Evolutionary conservation across 1,140 invertebrate genomes (phyloP).

Genomic region (Aleiodes sp.): DNA sequence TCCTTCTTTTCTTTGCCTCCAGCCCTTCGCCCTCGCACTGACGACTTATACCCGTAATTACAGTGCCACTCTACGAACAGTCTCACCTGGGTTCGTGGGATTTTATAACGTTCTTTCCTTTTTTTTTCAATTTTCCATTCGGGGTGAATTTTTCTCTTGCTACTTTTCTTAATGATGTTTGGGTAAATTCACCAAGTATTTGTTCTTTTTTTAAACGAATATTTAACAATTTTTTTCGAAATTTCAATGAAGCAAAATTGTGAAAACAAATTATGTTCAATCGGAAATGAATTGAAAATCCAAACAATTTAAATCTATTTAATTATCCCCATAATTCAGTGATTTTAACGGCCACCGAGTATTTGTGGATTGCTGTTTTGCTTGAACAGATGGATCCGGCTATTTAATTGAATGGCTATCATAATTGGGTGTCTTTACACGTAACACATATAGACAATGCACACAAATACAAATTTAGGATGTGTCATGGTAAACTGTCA

Average conservation of each 20-base stretch:
- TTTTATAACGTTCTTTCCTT: background rate
- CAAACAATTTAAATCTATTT: no score
- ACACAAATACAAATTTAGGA: constrained; percentile 18
- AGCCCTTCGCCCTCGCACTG: constrained; percentile 24
- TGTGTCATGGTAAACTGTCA: constrained; percentile 1
- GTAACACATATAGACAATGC: background rate
- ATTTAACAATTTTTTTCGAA: no score
- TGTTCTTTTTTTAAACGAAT: no score
- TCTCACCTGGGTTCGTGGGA: background rate
- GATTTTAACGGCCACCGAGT: no score
- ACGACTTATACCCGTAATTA: constrained; percentile 67
- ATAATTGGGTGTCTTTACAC: constrained; percentile 27
- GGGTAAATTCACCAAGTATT: no score
- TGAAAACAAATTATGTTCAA: no score
- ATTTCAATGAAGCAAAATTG: no score
- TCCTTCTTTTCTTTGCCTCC: constrained; percentile 37
- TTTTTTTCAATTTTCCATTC: background rate
- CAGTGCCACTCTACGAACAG: constrained; percentile 27
- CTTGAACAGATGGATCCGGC: no score
- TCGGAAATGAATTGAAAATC: no score
- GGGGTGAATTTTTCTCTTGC: background rate
- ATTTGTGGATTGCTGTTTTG: no score
- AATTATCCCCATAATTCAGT: no score
- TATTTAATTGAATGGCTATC: constrained; percentile 18
- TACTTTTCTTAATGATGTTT: background rate